Conservation (phyloP, 2,797 vertebrate genomes). For the Apodemus agrarius region DNA sequence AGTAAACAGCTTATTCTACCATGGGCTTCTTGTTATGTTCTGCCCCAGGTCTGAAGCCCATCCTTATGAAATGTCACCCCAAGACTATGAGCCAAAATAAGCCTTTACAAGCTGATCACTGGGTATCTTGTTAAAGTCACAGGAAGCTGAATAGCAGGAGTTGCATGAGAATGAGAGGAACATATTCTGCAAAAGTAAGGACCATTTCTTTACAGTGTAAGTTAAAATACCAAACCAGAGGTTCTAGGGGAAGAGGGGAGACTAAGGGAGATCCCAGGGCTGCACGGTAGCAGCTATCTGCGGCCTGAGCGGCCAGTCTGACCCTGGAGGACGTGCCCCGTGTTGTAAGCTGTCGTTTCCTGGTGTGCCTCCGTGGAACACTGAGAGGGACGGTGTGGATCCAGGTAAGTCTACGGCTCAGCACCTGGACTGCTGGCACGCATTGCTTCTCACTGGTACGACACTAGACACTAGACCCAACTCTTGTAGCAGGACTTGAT, state of each 20-base stretch:
- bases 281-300: accelerated
- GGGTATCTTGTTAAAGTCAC: not conserved
- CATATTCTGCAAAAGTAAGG: not conserved
- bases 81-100: not conserved
- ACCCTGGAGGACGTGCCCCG: not conserved
- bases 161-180: accelerated
- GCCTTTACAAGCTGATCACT: not conserved
- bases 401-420: accelerated
- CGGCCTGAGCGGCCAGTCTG: not conserved
- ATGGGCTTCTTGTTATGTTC: not conserved
- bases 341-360: not conserved
- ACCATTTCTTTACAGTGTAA: accelerated
- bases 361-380: not conserved
- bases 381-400: not conserved
- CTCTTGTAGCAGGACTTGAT: accelerated
- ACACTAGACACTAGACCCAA: not conserved
- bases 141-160: not conserved
- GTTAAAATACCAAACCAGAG: not conserved
- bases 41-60: not conserved
- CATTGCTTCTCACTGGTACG: not conserved
- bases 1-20: not conserved
- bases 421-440: not conserved
- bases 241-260: accelerated
- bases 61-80: not conserved
- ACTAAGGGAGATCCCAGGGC: not conserved